A percentile compares a stretch with the other conserved stretches of the same genome.
These are phyloP conservation scores for Aphelocoma coerulescens DNA, from an alignment of 2,113 vertebrate species.

Conservation along the genomic window DNA sequence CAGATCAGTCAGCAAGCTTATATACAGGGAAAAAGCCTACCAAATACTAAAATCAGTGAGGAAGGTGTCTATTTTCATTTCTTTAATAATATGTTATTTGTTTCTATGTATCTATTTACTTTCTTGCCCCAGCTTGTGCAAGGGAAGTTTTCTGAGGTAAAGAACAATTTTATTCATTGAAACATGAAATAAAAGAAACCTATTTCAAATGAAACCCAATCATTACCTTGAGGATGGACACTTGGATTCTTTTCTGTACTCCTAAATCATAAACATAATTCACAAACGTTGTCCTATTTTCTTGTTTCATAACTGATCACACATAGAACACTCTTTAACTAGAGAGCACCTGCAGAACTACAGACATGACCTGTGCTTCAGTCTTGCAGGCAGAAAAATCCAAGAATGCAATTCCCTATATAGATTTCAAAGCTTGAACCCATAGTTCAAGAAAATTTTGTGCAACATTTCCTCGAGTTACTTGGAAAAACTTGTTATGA, in stretches of 20 bases:
- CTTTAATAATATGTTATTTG: neutral
- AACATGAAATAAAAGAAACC: neutral
- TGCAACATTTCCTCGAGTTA: neutral
- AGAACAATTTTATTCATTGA: neutral
- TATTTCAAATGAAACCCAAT: neutral
- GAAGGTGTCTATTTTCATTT: neutral
- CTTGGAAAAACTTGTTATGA: neutral
- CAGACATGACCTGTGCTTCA: neutral
- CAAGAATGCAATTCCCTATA: neutral
- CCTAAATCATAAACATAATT: neutral
- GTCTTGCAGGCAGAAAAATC: neutral
- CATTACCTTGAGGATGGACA: neutral
- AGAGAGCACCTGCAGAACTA: neutral
- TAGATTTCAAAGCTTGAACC: neutral
- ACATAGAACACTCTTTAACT: neutral
- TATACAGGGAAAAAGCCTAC: neutral
- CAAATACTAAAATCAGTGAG: neutral
- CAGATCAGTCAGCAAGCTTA: neutral
- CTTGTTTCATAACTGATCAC: neutral
- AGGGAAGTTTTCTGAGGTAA: neutral
- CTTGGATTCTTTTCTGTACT: neutral
- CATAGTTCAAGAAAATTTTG: neutral
- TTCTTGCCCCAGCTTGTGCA: neutral
- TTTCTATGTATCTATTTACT: neutral
- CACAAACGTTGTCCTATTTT: neutral